Conservation (phyloP, 2,797 vertebrate species). For the Sardinella longiceps region DNA sequence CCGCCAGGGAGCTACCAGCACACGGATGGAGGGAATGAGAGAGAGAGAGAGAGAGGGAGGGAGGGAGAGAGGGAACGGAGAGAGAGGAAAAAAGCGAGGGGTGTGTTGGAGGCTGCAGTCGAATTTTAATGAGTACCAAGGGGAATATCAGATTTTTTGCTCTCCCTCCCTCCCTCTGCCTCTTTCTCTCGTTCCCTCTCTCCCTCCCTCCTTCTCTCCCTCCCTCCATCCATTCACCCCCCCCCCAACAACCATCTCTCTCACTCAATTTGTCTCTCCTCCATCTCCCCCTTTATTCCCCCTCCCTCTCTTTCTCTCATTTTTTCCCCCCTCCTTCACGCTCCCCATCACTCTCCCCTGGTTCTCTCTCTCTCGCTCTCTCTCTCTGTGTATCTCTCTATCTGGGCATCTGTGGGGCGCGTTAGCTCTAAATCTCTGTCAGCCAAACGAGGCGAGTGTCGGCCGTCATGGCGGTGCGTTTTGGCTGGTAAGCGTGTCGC, state of each 20-base stretch:
- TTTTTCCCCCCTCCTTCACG: neutral
- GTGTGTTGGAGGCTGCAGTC: constrained; percentile 67
- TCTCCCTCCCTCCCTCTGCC: constrained; percentile 6
- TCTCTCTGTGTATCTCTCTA: constrained; percentile 38
- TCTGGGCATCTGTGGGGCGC: constrained; percentile 69
- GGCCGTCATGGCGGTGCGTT: constrained; percentile 80
- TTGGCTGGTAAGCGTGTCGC: constrained; percentile 75
- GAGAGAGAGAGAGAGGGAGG: constrained; percentile 60
- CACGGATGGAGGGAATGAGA: constrained; percentile 64
- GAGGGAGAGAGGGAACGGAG: constrained; percentile 45
- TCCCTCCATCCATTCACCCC: constrained; percentile 14
- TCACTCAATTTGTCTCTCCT: neutral
- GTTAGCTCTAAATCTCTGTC: constrained; percentile 79
- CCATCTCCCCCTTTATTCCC: neutral
- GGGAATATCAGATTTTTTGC: constrained; percentile 76
- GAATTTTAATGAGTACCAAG: constrained; percentile 84
- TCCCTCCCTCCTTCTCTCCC: constrained; percentile 38
- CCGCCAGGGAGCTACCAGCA: constrained; percentile 72
- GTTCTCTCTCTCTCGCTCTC: neutral
- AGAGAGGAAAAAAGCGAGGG: constrained; percentile 51
- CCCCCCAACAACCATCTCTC: neutral
- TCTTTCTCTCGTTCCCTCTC: constrained; percentile 26
- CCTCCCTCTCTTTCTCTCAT: constrained; percentile 20
- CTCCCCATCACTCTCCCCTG: neutral
- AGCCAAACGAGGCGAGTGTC: constrained; percentile 80